Evolutionary conservation across 2,797 vertebrate species (phyloP).

Genomic region (Avahi laniger): DNA sequence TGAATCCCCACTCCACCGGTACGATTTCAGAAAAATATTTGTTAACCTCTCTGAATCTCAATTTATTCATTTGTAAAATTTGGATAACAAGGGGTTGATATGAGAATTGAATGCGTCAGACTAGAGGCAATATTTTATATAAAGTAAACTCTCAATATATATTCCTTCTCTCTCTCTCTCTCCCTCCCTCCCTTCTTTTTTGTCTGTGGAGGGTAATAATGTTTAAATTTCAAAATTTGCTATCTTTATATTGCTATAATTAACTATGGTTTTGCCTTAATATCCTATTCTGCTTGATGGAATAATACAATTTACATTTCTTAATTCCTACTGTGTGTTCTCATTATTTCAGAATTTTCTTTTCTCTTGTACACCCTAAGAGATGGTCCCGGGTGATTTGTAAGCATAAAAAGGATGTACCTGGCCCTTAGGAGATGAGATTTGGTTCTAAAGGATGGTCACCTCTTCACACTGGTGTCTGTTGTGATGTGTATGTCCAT

Average conservation of each 20-base stretch:
- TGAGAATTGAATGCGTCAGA: neutral
- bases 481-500: neutral
- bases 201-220: neutral
- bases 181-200: neutral
- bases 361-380: neutral
- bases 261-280: neutral
- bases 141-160: neutral
- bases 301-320: neutral
- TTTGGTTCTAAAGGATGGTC: neutral
- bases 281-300: neutral
- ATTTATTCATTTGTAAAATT: neutral
- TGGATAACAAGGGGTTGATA: neutral
- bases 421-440: neutral
- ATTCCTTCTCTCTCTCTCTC: too few relatives aligned
- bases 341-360: neutral
- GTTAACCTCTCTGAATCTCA: neutral
- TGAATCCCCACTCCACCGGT: neutral
- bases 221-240: neutral
- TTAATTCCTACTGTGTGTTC: neutral
- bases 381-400: neutral
- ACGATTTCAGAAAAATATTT: neutral
- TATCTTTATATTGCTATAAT: neutral
- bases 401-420: neutral
- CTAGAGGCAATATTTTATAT: neutral
- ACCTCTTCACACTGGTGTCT: neutral